Conservation (phyloP, 2,113 vertebrate genomes). For the Ictalurus punctatus region DNA sequence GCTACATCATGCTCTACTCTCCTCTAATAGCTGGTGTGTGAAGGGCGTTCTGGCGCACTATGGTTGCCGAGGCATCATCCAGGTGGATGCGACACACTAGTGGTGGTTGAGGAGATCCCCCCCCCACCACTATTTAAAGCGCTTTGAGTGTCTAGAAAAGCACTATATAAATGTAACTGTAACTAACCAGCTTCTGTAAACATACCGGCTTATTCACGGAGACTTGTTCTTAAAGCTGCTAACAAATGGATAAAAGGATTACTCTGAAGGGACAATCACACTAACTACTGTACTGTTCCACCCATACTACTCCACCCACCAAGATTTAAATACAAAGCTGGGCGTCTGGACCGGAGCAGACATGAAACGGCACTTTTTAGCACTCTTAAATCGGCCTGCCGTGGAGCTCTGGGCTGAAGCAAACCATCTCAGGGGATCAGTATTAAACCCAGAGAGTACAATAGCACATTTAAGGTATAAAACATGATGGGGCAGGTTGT, state of each 20-base stretch:
- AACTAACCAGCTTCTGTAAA: slow-evolving; percentile 9
- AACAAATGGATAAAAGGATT: slow-evolving; percentile 57
- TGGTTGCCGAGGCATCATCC: no score
- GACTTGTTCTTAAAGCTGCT: slow-evolving; percentile 29
- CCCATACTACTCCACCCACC: neutral
- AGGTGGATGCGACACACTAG: no score
- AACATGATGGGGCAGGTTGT: neutral
- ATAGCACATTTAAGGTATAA: neutral
- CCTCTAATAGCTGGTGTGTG: no score
- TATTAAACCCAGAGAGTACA: neutral
- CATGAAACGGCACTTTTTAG: slow-evolving; percentile 14
- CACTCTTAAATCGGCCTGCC: slow-evolving; percentile 31
- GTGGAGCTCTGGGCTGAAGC: slow-evolving; percentile 31
- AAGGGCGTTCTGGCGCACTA: no score
- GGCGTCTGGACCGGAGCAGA: slow-evolving; percentile 20
- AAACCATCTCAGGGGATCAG: neutral
- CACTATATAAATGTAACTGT: no score
- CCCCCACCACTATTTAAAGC: no score
- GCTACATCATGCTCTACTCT: no score
- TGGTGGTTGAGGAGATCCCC: no score
- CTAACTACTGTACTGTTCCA: neutral
- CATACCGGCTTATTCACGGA: slow-evolving; percentile 15
- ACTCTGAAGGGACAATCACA: slow-evolving; percentile 32
- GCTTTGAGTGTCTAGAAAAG: no score
- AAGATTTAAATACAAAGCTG: slow-evolving; percentile 35